Percentiles rank a stretch among this genome's conserved stretches.
phyloP scores from a whole-genome alignment of 2,797 vertebrate genomes.

The Taenioides sp. region DNA sequence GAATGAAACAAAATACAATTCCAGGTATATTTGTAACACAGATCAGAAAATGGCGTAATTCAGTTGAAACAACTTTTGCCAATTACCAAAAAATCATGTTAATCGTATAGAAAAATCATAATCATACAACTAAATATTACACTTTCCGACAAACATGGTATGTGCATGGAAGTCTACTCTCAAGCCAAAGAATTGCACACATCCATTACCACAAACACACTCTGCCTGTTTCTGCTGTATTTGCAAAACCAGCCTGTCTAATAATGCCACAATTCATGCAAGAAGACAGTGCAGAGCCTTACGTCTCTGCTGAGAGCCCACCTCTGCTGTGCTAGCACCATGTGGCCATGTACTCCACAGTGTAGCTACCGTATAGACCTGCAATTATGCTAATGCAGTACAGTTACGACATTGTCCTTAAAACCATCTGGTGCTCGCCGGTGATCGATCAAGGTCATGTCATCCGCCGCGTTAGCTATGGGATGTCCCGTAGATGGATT shows the following conservation, averaged over 20 bases:
- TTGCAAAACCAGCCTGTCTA: slow-evolving; percentile 17
- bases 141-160: not conserved
- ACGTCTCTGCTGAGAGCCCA: slow-evolving; percentile 33
- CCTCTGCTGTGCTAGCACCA: slow-evolving; percentile 25
- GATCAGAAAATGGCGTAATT: no score
- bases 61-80: no score
- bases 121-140: no score
- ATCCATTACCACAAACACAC: slow-evolving; percentile 12
- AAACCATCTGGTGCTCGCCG: slow-evolving; percentile 74
- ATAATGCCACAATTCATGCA: slow-evolving; percentile 23
- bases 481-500: slow-evolving; percentile 67
- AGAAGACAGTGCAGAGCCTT: slow-evolving; percentile 28
- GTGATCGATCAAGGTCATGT: slow-evolving; percentile 75
- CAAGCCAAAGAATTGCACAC: not conserved
- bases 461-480: slow-evolving; percentile 44
- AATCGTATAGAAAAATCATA: no score
- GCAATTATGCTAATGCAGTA: slow-evolving; percentile 72
- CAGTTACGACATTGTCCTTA: slow-evolving; percentile 76
- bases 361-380: slow-evolving; percentile 49
- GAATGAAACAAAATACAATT: no score
- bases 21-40: no score
- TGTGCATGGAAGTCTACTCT: not conserved
- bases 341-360: slow-evolving; percentile 46
- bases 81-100: no score
- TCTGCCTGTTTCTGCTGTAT: slow-evolving; percentile 2